Percentiles rank a stretch among this genome's conserved stretches.
Conservation (phyloP, 2,888 invertebrate species). For the Temnothorax unifasciatus region DNA sequence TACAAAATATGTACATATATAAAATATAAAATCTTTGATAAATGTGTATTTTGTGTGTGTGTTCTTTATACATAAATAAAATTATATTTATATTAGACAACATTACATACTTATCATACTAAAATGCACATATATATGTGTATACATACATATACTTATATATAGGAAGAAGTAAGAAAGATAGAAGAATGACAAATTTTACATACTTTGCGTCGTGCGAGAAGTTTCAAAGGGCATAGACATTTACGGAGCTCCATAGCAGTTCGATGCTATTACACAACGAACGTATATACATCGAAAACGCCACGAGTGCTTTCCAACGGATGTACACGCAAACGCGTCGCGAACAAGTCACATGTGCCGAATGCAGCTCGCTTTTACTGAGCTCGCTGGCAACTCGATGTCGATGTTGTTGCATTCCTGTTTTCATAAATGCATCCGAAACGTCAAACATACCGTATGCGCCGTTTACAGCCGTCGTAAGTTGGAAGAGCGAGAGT, state of each 20-base stretch:
- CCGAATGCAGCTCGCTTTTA: constrained; percentile 51
- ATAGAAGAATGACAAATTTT: constrained; percentile 19
- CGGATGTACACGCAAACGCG: constrained; percentile 49
- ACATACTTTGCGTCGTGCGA: neutral
- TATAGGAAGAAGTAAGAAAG: neutral
- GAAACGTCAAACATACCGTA: constrained; percentile 47
- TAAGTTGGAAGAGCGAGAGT: constrained; percentile 45
- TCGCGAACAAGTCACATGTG: constrained; percentile 46
- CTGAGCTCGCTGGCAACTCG: constrained; percentile 39
- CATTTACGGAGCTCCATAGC: constrained; percentile 26
- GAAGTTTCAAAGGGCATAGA: constrained; percentile 32
- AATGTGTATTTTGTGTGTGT: neutral
- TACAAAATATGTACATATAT: neutral
- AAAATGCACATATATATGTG: neutral
- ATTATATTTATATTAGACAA: neutral
- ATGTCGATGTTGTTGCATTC: constrained; percentile 55
- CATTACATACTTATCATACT: neutral
- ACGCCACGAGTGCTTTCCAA: constrained; percentile 47
- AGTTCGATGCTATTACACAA: constrained; percentile 41
- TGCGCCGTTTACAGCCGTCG: constrained; percentile 47
- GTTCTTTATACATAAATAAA: constrained; percentile 18
- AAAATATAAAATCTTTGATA: neutral
- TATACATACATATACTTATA: neutral
- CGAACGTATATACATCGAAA: constrained; percentile 32
- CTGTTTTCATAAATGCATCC: constrained; percentile 57